phyloP scores from a whole-genome alignment of 2,888 invertebrate genomes.

The Drosophila subsilvestris region DNA sequence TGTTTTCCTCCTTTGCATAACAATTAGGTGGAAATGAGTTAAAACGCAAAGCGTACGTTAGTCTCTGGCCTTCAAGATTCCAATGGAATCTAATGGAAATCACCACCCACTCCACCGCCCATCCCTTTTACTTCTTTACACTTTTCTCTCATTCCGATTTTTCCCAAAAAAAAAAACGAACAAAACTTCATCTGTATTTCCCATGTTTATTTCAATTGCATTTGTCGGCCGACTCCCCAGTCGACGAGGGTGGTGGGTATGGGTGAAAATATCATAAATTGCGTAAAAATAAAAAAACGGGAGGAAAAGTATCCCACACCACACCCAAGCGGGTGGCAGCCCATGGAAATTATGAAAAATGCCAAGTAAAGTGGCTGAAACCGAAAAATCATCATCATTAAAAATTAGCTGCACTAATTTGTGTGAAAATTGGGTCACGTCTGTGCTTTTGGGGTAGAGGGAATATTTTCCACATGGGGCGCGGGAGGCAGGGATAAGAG shows the following conservation, averaged over 20 bases:
- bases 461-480: neutral
- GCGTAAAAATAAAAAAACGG: constrained; percentile 59
- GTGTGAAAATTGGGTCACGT: constrained; percentile 71
- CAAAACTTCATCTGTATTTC: constrained; percentile 40
- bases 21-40: constrained; percentile 78
- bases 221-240: constrained; percentile 47
- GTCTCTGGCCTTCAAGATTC: constrained; percentile 4
- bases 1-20: constrained; percentile 58
- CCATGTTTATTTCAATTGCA: constrained; percentile 78
- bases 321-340: constrained; percentile 1
- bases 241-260: neutral
- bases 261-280: constrained; percentile 53
- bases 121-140: constrained; percentile 1
- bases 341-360: constrained; percentile 75
- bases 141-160: neutral
- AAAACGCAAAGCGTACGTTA: constrained; percentile 59
- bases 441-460: neutral
- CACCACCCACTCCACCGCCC: constrained; percentile 1
- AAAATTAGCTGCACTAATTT: constrained; percentile 80
- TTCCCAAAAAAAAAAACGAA: constrained; percentile 21
- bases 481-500: neutral
- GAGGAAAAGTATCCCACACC: constrained; percentile 5
- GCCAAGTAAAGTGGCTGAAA: constrained; percentile 64
- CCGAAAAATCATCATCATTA: constrained; percentile 68
- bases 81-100: constrained; percentile 8